Conservation (phyloP, 2,888 invertebrate species). For the Coleophora flavipennella region DNA sequence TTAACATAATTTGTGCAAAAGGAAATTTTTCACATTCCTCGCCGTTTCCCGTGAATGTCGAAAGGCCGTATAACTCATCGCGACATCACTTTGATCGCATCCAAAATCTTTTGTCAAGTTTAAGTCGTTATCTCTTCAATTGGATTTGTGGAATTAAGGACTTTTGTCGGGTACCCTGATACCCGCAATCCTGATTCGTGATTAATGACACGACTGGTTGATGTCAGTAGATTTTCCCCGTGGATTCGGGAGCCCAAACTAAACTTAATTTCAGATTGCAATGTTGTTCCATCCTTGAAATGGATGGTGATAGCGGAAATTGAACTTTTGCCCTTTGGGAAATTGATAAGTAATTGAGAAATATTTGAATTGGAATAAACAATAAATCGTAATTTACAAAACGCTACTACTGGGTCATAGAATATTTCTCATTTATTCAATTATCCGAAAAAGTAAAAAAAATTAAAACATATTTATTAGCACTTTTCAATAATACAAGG, state of each 20-base stretch:
- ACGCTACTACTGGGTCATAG: too few relatives aligned
- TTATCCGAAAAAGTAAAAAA: too few relatives aligned
- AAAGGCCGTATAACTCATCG: constrained; percentile 23
- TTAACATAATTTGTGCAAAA: constrained; percentile 39
- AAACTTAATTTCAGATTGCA: too few relatives aligned
- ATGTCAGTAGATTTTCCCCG: constrained; percentile 2
- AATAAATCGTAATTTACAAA: too few relatives aligned
- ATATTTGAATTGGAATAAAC: too few relatives aligned
- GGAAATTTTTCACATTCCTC: constrained; percentile 30
- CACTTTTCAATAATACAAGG: too few relatives aligned
- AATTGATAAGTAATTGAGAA: too few relatives aligned
- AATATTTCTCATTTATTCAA: too few relatives aligned
- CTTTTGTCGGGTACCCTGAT: constrained; percentile 11
- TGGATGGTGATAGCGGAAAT: too few relatives aligned
- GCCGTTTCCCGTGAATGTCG: constrained; percentile 25
- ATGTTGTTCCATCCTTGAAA: too few relatives aligned
- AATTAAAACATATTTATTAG: too few relatives aligned
- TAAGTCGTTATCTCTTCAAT: constrained; percentile 32
- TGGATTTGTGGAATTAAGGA: constrained; percentile 26
- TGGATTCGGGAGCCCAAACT: neutral
- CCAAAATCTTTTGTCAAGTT: constrained; percentile 38
- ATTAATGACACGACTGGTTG: constrained; percentile 7
- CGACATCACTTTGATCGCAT: constrained; percentile 29
- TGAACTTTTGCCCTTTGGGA: too few relatives aligned
- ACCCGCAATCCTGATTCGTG: constrained; percentile 4